These are phyloP conservation scores for Aplochiton taeniatus DNA, from an alignment of 2,797 vertebrate species.

Conservation along the genomic window DNA sequence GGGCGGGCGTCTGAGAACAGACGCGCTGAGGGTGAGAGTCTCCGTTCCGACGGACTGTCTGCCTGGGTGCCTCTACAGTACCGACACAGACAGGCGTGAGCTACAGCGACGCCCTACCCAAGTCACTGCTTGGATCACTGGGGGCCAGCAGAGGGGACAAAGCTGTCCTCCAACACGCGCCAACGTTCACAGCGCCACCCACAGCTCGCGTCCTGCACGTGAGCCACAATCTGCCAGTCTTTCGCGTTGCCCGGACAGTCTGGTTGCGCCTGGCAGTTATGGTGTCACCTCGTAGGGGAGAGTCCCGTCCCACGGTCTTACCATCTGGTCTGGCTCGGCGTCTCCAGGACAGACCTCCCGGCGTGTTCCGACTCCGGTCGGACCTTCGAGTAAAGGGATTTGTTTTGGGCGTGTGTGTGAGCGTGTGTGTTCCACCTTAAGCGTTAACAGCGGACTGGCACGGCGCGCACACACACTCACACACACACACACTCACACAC, in stretches of 20 bases:
- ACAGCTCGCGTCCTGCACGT: slow-evolving; percentile 28
- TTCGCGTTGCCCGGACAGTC: slow-evolving; percentile 41
- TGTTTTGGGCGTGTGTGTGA: slow-evolving; percentile 22
- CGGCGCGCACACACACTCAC: no score
- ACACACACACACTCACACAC: no score
- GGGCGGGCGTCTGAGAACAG: slow-evolving; percentile 25
- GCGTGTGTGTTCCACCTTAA: slow-evolving; percentile 12
- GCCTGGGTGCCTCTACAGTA: slow-evolving; percentile 66
- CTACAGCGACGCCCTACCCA: slow-evolving; percentile 37
- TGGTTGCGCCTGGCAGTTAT: slow-evolving; percentile 24
- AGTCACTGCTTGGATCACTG: neutral
- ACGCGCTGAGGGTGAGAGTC: slow-evolving; percentile 39
- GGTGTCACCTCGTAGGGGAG: no score
- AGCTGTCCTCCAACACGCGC: neutral
- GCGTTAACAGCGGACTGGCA: no score
- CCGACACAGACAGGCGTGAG: slow-evolving; percentile 47
- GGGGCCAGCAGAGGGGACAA: slow-evolving; percentile 26
- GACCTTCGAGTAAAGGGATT: slow-evolving; percentile 55
- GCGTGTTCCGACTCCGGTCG: slow-evolving; percentile 6
- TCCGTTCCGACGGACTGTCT: slow-evolving; percentile 42
- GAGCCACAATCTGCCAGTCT: slow-evolving; percentile 44
- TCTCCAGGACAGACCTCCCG: neutral
- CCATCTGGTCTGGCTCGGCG: slow-evolving; percentile 22
- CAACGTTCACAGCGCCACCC: slow-evolving; percentile 10
- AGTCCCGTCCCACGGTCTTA: neutral